Evolutionary conservation across 1,140 invertebrate species (phyloP), one percentile per base, ranked within the genome.

Genomic region (Saxidomus purpurata): DNA sequence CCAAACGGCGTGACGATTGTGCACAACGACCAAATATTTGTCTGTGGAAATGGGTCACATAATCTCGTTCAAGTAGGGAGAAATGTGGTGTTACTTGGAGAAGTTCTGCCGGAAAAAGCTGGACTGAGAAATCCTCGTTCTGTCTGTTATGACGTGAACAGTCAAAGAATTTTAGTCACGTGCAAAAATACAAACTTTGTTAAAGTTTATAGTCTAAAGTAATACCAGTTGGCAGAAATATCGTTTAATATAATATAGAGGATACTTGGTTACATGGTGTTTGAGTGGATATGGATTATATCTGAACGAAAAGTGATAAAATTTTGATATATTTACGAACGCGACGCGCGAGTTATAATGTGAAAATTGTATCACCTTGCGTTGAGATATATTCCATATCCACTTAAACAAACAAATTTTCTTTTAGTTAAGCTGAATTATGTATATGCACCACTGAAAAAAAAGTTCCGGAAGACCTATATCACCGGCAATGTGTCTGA

Each of bases 21-120:
- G n/a, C 59, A 81, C 52, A 55, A 81, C 40, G 79, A 81, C 31
- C 79, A 81, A 36, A 36, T 81, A 77, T 77, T 77, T 43, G 74
- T 28, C 9, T 77, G 74, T 52, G 74, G 74, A 52, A 47, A 47
- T 36, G 74, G 74, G 28, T 77, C 74, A 31, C 74, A 77, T 52
- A 77, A 77, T 25, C 34, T 77, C 22, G 74, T 77, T 13, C 74
- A 77, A 31, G n/a, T 77, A 15, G 74, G 74, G 0, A 43, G 74
- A 25, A 77, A 77, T 34, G 11, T 77, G 25, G 25, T 77, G 74
- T 49, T 77, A 31, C 74, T 77, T 25, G 74, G 74, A 15, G 74
- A 77, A 31, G 49, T 77, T 49, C 15, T 77, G 31, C 36, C 74
- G 28, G 74, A 77, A 31, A 52, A 43, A 31, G 40, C 25, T n/a